phyloP scores from a whole-genome alignment of 92 coral and sea anemone genomes.

The Phenganax marumi region DNA sequence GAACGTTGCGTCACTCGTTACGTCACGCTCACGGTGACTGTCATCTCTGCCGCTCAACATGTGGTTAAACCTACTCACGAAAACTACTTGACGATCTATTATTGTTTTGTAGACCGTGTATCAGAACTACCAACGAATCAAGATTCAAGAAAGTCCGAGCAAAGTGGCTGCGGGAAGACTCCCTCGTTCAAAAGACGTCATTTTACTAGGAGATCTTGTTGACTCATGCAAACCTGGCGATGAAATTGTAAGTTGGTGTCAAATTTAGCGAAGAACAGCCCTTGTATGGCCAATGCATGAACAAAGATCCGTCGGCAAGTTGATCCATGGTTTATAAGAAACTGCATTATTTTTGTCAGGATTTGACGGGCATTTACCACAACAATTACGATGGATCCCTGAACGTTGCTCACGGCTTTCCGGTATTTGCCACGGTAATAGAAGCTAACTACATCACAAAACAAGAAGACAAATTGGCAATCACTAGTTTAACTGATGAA shows the following conservation, averaged over 20 bases:
- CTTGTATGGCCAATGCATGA: not conserved
- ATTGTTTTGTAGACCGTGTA: conserved; percentile 68
- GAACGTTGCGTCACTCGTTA: too few relatives aligned
- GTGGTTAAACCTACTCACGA: too few relatives aligned
- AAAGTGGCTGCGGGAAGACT: conserved; percentile 93
- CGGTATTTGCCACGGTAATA: conserved; percentile 95
- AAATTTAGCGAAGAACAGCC: not conserved
- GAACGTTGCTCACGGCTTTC: conserved; percentile 94
- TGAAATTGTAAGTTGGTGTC: conserved; percentile 77
- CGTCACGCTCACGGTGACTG: too few relatives aligned
- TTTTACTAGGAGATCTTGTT: conserved; percentile 86
- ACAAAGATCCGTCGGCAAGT: not conserved
- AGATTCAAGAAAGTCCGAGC: conserved; percentile 98
- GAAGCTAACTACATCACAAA: conserved; percentile 95
- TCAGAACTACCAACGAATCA: conserved; percentile 92
- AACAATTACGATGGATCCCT: conserved; percentile 85
- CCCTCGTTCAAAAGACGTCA: conserved; percentile 94
- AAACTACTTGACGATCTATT: not conserved
- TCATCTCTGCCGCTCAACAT: too few relatives aligned
- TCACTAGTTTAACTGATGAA: conserved; percentile 92
- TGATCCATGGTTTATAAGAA: not conserved
- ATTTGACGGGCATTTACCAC: conserved; percentile 93
- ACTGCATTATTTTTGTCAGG: conserved; percentile 52
- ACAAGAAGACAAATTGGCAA: conserved; percentile 99
- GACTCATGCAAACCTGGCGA: conserved; percentile 99